phyloP scores from a whole-genome alignment of 1,140 invertebrate species.

The Leptonema lineaticorne region DNA sequence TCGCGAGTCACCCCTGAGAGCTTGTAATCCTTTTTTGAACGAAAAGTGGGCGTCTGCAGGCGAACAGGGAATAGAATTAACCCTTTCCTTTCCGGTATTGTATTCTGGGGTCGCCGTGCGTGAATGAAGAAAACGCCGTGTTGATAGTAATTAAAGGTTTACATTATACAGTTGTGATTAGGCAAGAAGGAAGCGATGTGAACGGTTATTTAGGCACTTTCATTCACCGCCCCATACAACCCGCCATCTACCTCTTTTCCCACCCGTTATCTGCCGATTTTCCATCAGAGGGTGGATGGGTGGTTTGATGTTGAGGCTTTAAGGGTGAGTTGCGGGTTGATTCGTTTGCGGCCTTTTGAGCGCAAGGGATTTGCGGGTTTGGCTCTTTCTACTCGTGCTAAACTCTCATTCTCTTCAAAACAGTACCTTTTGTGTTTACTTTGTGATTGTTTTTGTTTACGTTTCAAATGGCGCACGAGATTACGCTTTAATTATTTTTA shows the following conservation, averaged over 20 bases:
- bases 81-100: constrained; percentile 48
- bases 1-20: too few species aligned
- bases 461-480: constrained; percentile 40
- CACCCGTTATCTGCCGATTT: too few species aligned
- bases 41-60: constrained; percentile 36
- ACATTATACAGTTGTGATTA: constrained; percentile 45
- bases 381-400: too few species aligned
- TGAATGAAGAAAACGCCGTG: constrained; percentile 52
- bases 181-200: constrained; percentile 40
- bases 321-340: neutral
- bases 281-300: too few species aligned
- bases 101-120: constrained; percentile 46
- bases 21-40: constrained; percentile 42
- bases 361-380: constrained; percentile 31
- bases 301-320: too few species aligned
- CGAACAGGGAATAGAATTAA: constrained; percentile 39
- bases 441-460: constrained; percentile 43
- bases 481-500: constrained; percentile 41
- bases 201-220: constrained; percentile 34
- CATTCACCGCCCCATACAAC: too few species aligned
- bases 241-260: neutral
- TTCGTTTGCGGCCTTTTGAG: neutral
- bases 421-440: constrained; percentile 43
- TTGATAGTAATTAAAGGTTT: constrained; percentile 60
- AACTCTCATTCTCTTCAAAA: too few species aligned